phyloP scores from a whole-genome alignment of 2,113 vertebrate genomes.

The Bubo scandiacus region DNA sequence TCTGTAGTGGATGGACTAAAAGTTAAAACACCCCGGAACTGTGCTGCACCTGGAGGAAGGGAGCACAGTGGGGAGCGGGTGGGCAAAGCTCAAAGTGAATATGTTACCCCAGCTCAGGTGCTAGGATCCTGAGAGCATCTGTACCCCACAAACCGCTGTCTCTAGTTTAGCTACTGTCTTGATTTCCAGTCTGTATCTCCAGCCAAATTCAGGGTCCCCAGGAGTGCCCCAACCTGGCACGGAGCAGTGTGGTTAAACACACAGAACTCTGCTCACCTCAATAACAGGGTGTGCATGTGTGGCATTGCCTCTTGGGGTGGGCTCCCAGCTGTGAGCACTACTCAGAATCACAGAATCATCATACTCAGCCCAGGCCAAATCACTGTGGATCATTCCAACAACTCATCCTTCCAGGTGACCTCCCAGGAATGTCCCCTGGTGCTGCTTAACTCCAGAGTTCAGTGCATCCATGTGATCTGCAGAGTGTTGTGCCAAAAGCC shows the following conservation, averaged over 20 bases:
- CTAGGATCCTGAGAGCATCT: background rate
- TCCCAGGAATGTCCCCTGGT: background rate
- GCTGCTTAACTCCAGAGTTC: background rate
- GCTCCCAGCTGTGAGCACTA: no score
- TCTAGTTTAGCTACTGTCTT: background rate
- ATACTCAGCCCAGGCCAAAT: no score
- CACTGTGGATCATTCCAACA: background rate
- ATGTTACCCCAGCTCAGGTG: background rate
- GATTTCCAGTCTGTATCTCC: background rate
- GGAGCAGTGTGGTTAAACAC: background rate
- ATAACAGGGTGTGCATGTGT: accelerated
- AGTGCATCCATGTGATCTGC: accelerated
- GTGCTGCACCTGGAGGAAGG: background rate
- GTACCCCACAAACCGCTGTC: background rate
- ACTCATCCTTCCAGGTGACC: no score
- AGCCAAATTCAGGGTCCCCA: background rate
- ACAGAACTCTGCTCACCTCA: background rate
- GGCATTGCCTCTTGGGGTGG: background rate
- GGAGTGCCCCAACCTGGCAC: background rate
- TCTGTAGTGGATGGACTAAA: background rate
- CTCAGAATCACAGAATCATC: no score
- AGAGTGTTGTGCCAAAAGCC: background rate
- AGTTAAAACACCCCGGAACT: background rate
- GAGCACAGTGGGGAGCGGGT: background rate
- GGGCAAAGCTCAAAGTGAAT: background rate